Evolutionary conservation across 2,888 invertebrate genomes (phyloP).

Genomic region (Mechanitis messenoides): DNA sequence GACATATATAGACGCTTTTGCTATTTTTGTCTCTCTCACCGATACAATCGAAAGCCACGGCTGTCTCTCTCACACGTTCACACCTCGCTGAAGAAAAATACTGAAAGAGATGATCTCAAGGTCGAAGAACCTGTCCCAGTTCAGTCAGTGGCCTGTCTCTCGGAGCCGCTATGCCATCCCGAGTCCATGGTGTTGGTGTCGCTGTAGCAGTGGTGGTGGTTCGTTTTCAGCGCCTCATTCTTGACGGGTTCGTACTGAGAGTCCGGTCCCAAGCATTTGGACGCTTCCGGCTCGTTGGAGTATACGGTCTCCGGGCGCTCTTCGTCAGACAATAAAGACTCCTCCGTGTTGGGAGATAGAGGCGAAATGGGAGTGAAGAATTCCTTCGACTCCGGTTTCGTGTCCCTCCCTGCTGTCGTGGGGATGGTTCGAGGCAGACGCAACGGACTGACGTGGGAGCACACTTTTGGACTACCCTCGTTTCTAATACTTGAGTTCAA

Average conservation of each 20-base stretch:
- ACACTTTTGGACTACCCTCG: slow-evolving; percentile 61
- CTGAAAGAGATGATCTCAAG: too few relatives aligned
- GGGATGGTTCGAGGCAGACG: slow-evolving; percentile 53
- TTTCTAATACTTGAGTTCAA: slow-evolving; percentile 58
- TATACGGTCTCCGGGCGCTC: slow-evolving; percentile 48
- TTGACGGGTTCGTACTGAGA: slow-evolving; percentile 64
- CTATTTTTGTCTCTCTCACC: too few relatives aligned
- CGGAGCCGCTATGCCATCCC: slow-evolving; percentile 82
- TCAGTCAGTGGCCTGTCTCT: slow-evolving; percentile 75
- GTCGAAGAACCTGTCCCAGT: neutral
- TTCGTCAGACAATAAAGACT: slow-evolving; percentile 60
- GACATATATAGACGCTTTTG: too few relatives aligned
- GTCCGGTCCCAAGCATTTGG: slow-evolving; percentile 62
- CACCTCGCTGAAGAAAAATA: too few relatives aligned
- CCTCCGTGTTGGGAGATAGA: slow-evolving; percentile 64
- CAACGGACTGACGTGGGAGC: slow-evolving; percentile 55
- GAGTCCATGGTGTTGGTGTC: slow-evolving; percentile 80
- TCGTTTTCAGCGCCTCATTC: slow-evolving; percentile 56
- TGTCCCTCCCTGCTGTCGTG: slow-evolving; percentile 48
- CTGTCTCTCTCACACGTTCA: neutral
- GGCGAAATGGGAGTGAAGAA: slow-evolving; percentile 56
- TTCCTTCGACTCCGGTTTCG: slow-evolving; percentile 52
- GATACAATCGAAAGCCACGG: too few relatives aligned
- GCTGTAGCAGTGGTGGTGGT: slow-evolving; percentile 74
- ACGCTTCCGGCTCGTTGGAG: slow-evolving; percentile 56